Conservation (phyloP, 2,113 vertebrate species). For the Brachirus orientalis region DNA sequence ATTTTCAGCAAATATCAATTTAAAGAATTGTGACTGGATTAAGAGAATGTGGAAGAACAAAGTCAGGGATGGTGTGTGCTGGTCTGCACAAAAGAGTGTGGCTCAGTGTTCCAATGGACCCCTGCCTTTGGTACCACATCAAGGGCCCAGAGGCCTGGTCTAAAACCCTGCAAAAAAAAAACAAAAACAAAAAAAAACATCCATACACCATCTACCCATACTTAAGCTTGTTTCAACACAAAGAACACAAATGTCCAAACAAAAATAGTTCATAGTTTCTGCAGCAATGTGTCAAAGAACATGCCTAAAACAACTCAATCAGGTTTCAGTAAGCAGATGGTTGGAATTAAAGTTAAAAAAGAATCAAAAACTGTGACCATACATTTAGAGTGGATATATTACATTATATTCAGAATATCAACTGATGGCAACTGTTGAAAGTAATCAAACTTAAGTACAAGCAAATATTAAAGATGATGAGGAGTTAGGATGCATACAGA, state of each 20-base stretch:
- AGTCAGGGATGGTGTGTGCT: slow-evolving; percentile 28
- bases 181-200: slow-evolving; percentile 54
- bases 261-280: background rate
- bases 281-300: background rate
- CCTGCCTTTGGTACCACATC: slow-evolving; percentile 53
- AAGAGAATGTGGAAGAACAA: slow-evolving; percentile 12
- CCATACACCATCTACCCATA: slow-evolving; percentile 34
- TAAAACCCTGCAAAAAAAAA: slow-evolving; percentile 56
- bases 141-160: slow-evolving; percentile 53
- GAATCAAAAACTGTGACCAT: too few relatives aligned
- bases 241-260: slow-evolving; percentile 22
- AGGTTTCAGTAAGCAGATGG: background rate
- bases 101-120: slow-evolving; percentile 43
- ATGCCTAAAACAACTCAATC: background rate
- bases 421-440: slow-evolving; percentile 4
- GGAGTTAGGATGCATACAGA: slow-evolving; percentile 15
- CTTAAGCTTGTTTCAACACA: slow-evolving; percentile 13
- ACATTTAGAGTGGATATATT: too few relatives aligned
- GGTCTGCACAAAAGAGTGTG: slow-evolving; percentile 30
- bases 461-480: slow-evolving; percentile 14
- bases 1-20: slow-evolving; percentile 45
- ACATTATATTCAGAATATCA: background rate
- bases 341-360: too few relatives aligned
- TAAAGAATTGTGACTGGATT: slow-evolving; percentile 49
- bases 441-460: slow-evolving; percentile 13